phyloP scores from a whole-genome alignment of 1,140 invertebrate genomes.

The Drosophila lacertosa region DNA sequence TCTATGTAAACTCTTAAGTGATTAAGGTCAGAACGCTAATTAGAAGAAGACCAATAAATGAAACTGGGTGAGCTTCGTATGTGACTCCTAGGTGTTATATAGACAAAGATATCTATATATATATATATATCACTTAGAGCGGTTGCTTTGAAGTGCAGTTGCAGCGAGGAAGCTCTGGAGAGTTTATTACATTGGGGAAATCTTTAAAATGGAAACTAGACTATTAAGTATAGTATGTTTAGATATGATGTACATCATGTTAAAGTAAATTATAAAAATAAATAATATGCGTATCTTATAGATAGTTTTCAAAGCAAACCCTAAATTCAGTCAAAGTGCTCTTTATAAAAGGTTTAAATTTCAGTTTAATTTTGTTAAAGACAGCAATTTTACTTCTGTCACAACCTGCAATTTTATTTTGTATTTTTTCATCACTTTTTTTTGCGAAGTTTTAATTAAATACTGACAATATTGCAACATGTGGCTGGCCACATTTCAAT shows the following conservation, averaged over 20 bases:
- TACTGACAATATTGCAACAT: slow-evolving; percentile 63
- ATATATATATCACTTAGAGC: slow-evolving; percentile 2
- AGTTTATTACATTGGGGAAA: neutral
- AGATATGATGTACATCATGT: neutral
- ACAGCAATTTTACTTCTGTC: neutral
- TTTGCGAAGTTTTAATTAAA: slow-evolving; percentile 64
- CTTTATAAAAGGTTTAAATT: too few relatives aligned
- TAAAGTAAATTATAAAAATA: neutral
- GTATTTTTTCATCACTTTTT: neutral
- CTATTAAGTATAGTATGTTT: neutral
- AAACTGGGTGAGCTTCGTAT: slow-evolving; percentile 56
- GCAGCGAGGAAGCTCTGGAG: slow-evolving; percentile 16
- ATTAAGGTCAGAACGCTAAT: slow-evolving; percentile 75
- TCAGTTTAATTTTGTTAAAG: too few relatives aligned
- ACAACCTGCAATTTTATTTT: neutral
- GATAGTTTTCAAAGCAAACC: too few relatives aligned
- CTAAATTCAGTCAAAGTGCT: too few relatives aligned
- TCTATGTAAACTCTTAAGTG: slow-evolving; percentile 73
- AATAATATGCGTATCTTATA: too few relatives aligned
- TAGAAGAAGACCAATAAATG: slow-evolving; percentile 68
- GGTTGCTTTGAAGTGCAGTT: slow-evolving; percentile 53
- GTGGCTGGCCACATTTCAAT: slow-evolving; percentile 64
- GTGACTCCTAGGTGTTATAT: slow-evolving; percentile 24
- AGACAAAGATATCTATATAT: too few relatives aligned
- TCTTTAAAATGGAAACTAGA: neutral